Evolutionary conservation across 2,888 invertebrate genomes (phyloP), one percentile per base, ranked within the genome.

Genomic region (Melanostoma scalare): DNA sequence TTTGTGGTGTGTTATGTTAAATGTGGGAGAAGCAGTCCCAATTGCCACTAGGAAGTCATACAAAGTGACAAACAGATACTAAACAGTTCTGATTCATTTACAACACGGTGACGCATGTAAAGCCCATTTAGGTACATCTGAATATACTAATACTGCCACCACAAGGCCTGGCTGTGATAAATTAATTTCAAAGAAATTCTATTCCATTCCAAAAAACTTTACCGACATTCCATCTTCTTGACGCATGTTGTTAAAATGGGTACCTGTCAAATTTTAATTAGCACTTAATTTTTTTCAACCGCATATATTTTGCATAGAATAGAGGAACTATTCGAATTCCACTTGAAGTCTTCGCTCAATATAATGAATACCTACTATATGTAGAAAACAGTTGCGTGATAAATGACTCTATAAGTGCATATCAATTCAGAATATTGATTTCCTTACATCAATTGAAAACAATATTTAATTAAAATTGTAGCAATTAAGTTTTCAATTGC

Each of bases 1-100:
- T 46, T n/a, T 42, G 36, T 40, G 20, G 35, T 42, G 40, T 50
- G 35, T 61, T 65, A 60, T 55, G 35, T 61, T 65, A 60, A 50
- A 50, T 36, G 42, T 44, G 60, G 65, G 48, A 63, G 52, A 38
- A 67, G 33, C 10, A 65, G 40, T 30, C 48, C 42, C 40, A 71
- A 75, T 61, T 53, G 73, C 36, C 52, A 55, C 55, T 65, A 82
- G 69, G 73, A 82, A 77, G 69, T 65, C 68, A 53, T 74, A 63
- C 42, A 53, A 69, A 30, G 9, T 60, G 67, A 38, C 9, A 30
- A 52, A 71, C 71, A 63, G 48, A 67, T 60, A 40, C 52, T 61
- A 31, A 58, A 69, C 20, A 65, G 33, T 69, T 76, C 33, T 48
- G 42, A 63, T 40, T 68, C 67, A 73, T 55, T 61, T 40, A 42